Conservation (phyloP, 2,113 vertebrate genomes). For the Onychostruthus taczanowskii region DNA sequence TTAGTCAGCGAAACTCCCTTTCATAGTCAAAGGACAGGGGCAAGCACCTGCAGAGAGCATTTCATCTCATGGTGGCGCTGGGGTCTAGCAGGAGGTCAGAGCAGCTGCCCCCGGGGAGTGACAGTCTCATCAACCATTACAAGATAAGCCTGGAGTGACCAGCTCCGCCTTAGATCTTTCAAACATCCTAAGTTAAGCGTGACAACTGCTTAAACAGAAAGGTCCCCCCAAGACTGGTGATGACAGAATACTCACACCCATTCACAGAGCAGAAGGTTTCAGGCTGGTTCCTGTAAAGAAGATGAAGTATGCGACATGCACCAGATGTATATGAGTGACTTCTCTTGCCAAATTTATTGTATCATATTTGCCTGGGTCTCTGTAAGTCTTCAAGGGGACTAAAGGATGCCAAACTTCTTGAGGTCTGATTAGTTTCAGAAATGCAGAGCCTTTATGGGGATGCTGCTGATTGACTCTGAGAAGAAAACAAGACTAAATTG, state of each 20-base stretch:
- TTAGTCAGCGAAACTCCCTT: background rate
- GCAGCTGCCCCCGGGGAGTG: background rate
- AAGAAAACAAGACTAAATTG: background rate
- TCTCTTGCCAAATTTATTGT: background rate
- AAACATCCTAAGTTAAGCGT: accelerated
- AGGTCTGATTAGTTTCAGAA: constrained; percentile 16
- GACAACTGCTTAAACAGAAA: background rate
- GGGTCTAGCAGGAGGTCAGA: background rate
- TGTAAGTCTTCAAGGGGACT: constrained; percentile 24
- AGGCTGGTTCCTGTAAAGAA: background rate
- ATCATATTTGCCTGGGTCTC: background rate
- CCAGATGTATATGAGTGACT: background rate
- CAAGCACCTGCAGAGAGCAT: background rate
- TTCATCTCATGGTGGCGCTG: background rate
- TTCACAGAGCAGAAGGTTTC: background rate
- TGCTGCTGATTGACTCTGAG: background rate
- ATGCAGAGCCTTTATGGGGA: background rate
- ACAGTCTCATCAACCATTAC: background rate
- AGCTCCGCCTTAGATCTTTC: background rate
- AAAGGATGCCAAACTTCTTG: background rate
- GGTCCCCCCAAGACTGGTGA: background rate
- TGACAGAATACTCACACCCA: background rate
- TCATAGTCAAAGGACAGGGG: background rate
- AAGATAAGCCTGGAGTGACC: accelerated
- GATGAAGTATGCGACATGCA: background rate